phyloP scores from a whole-genome alignment of 2,113 vertebrate species.

The Tragelaphus buxtoni region DNA sequence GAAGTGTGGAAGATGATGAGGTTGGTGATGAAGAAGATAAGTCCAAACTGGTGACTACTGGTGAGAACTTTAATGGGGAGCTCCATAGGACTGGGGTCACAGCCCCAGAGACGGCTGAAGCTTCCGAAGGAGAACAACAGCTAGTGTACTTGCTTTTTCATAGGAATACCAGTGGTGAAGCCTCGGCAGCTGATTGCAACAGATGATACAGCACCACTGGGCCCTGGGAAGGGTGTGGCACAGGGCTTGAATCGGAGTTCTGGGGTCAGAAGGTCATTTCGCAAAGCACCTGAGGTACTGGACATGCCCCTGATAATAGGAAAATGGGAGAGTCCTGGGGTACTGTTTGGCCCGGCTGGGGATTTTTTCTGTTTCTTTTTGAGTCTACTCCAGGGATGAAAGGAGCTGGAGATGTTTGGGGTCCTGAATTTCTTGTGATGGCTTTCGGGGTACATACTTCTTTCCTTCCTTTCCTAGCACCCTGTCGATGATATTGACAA shows the following conservation, averaged over 20 bases:
- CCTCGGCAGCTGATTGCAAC: constrained; percentile 88
- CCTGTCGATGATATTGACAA: constrained; percentile 98
- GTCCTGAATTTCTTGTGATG: background rate
- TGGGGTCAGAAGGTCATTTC: constrained; percentile 96
- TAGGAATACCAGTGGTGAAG: constrained; percentile 94
- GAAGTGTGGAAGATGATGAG: constrained; percentile 96
- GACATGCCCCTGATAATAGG: background rate
- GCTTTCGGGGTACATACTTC: background rate
- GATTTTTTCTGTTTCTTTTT: background rate
- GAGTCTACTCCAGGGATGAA: background rate
- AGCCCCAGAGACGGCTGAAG: background rate
- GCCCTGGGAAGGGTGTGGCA: constrained; percentile 91
- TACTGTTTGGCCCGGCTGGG: background rate
- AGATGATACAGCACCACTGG: constrained; percentile 90
- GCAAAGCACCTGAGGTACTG: constrained; percentile 93
- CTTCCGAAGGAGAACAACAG: background rate
- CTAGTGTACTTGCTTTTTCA: background rate
- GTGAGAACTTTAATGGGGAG: constrained; percentile 75
- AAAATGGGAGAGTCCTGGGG: background rate
- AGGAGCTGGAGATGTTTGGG: background rate
- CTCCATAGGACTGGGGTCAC: background rate
- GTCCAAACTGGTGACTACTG: constrained; percentile 96
- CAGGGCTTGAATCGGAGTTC: constrained; percentile 94
- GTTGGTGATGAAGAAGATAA: constrained; percentile 98
- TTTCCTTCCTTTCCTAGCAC: constrained; percentile 80